These are phyloP conservation scores for Conus canariensis DNA, from an alignment of 2,888 invertebrate species.

Conservation along the genomic window DNA sequence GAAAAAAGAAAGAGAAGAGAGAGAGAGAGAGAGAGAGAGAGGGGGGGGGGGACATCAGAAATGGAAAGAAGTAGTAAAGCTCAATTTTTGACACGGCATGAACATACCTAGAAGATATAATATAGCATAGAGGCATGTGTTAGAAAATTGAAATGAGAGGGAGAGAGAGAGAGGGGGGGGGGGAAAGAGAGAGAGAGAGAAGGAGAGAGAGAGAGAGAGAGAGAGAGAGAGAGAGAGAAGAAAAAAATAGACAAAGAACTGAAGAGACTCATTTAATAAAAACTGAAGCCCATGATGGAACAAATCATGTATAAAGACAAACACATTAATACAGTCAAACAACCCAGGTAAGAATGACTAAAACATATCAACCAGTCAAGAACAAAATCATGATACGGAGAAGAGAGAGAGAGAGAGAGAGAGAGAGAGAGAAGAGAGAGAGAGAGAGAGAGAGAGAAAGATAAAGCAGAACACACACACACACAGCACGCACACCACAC, in stretches of 20 bases:
- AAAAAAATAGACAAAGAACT: neutral
- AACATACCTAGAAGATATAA: too few species aligned
- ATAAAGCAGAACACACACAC: neutral
- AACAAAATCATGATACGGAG: neutral
- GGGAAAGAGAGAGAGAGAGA: slow-evolving; percentile 18
- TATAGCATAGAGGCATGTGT: too few species aligned
- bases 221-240: neutral
- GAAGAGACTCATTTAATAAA: neutral
- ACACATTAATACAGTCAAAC: neutral
- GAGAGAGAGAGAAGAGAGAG: neutral
- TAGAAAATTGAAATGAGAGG: neutral
- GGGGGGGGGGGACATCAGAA: neutral
- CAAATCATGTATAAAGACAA: neutral
- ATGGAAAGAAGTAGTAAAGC: too few species aligned
- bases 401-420: slow-evolving; percentile 1
- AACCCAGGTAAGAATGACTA: neutral
- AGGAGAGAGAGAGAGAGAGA: neutral
- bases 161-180: neutral
- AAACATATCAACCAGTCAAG: too few species aligned
- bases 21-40: slow-evolving; percentile 5
- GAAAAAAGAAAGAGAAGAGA: neutral
- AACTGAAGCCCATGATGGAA: neutral
- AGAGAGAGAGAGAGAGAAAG: neutral
- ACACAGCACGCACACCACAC: neutral
- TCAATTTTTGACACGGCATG: too few species aligned